phyloP scores from a whole-genome alignment of 30 jellyfish, hydroid and myxozoan genomes.

The Nemopilema nomurai region DNA sequence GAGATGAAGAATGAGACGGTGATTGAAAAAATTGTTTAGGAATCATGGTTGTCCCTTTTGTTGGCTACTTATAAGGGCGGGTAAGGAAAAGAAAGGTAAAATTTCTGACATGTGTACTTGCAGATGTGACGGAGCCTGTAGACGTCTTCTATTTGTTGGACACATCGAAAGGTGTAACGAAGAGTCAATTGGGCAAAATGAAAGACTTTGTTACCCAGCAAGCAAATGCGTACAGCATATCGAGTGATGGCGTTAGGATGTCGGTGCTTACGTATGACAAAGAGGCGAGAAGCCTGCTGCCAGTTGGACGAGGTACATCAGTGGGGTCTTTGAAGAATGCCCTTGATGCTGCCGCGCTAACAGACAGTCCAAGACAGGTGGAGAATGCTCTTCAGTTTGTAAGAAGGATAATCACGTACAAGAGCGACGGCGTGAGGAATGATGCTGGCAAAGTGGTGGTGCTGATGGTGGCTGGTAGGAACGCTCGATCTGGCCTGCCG shows the following conservation, averaged over 20 bases:
- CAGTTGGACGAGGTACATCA: conserved; percentile 8
- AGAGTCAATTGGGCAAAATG: conserved; percentile 21
- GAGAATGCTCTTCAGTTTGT: conserved; percentile 9
- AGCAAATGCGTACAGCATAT: conserved; percentile 14
- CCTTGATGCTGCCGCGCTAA: background rate
- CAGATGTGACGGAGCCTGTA: conserved; percentile 40
- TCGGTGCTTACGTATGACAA: conserved; percentile 24
- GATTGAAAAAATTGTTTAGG: background rate
- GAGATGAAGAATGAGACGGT: background rate
- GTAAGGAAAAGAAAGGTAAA: background rate
- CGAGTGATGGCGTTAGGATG: conserved; percentile 7
- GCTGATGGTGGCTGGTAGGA: conserved; percentile 21
- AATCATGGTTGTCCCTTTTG: too few species aligned
- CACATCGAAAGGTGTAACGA: conserved; percentile 21
- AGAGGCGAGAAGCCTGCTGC: background rate
- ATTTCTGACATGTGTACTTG: background rate
- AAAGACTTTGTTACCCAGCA: conserved; percentile 19
- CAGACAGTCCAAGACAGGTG: conserved; percentile 34
- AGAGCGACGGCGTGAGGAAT: conserved; percentile 12
- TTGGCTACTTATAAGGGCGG: too few species aligned
- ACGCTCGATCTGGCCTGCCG: background rate
- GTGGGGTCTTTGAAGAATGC: conserved; percentile 15
- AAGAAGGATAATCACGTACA: background rate
- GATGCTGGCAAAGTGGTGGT: conserved; percentile 54
- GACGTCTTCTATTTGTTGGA: conserved; percentile 54